Conservation (phyloP, 2,797 vertebrate genomes). For the Leptodactylus fallax region DNA sequence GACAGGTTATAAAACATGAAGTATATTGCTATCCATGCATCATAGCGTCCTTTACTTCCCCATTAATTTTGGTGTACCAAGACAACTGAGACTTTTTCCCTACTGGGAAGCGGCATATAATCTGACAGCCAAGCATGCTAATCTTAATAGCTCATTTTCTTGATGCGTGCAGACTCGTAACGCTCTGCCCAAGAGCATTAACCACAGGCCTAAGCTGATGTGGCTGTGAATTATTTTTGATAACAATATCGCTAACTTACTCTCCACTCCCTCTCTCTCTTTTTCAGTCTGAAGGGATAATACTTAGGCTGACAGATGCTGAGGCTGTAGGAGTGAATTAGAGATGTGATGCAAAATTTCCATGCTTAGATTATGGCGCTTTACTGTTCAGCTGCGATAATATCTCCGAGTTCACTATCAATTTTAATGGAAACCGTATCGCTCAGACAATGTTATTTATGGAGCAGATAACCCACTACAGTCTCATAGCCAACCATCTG, state of each 20-base stretch:
- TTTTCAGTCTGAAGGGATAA: conserved; percentile 39
- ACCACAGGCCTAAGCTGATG: conserved; percentile 43
- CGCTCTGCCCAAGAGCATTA: conserved; percentile 50
- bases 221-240: conserved; percentile 36
- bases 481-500: background rate
- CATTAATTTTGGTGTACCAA: conserved; percentile 4
- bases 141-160: conserved; percentile 52
- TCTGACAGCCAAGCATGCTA: conserved; percentile 50
- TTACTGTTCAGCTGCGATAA: background rate
- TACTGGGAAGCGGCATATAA: conserved; percentile 36
- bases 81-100: conserved; percentile 30
- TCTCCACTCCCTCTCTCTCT: conserved; percentile 1
- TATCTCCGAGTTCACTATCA: background rate
- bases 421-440: background rate
- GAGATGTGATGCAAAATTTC: conserved; percentile 20
- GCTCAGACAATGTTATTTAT: background rate
- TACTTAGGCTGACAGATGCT: conserved; percentile 33
- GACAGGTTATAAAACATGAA: too few species aligned
- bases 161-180: conserved; percentile 30
- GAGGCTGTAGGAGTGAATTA: conserved; percentile 14
- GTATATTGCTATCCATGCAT: conserved; percentile 15
- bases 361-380: conserved; percentile 19
- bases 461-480: background rate
- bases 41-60: background rate
- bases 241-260: conserved; percentile 53